A percentile compares a stretch with the other conserved stretches of the same genome.
Evolutionary conservation across 64 coral and sea anemone genomes (phyloP).

Genomic region (Porites australiensis): DNA sequence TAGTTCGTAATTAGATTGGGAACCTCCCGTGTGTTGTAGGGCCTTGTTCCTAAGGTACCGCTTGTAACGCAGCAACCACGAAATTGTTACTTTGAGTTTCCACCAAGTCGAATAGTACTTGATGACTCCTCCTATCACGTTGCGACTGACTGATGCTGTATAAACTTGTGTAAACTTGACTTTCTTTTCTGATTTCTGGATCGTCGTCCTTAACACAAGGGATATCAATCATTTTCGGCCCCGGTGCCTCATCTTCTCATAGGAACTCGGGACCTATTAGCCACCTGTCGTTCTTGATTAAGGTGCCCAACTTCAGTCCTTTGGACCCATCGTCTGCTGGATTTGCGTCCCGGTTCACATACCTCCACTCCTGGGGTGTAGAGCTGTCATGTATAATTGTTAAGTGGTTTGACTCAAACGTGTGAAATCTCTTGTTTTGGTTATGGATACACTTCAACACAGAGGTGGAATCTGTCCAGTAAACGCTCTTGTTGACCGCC

Average conservation of each 20-base stretch:
- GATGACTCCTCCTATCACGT: slow-evolving; percentile 37
- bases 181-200: slow-evolving; percentile 63
- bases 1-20: not conserved
- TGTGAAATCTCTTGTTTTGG: slow-evolving; percentile 54
- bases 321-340: slow-evolving; percentile 54
- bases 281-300: slow-evolving; percentile 25
- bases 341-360: slow-evolving; percentile 44
- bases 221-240: slow-evolving; percentile 44
- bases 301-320: slow-evolving; percentile 20
- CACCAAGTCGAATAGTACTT: slow-evolving; percentile 59
- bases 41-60: slow-evolving; percentile 6
- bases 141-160: not conserved
- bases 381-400: slow-evolving; percentile 36
- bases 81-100: slow-evolving; percentile 32
- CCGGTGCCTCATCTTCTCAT: slow-evolving; percentile 24
- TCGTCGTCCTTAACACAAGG: slow-evolving; percentile 60
- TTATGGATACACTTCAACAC: slow-evolving; percentile 64
- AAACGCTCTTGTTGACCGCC: slow-evolving; percentile 4
- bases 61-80: slow-evolving; percentile 45
- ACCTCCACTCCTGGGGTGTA: slow-evolving; percentile 11
- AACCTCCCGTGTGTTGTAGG: not conserved
- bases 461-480: slow-evolving; percentile 54
- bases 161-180: slow-evolving; percentile 58
- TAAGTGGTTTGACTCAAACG: slow-evolving; percentile 60
- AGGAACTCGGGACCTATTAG: slow-evolving; percentile 54